Percentiles rank a stretch among this genome's conserved stretches.
phyloP scores from a whole-genome alignment of 2,113 vertebrate genomes.

The Mormyrus iriodes region DNA sequence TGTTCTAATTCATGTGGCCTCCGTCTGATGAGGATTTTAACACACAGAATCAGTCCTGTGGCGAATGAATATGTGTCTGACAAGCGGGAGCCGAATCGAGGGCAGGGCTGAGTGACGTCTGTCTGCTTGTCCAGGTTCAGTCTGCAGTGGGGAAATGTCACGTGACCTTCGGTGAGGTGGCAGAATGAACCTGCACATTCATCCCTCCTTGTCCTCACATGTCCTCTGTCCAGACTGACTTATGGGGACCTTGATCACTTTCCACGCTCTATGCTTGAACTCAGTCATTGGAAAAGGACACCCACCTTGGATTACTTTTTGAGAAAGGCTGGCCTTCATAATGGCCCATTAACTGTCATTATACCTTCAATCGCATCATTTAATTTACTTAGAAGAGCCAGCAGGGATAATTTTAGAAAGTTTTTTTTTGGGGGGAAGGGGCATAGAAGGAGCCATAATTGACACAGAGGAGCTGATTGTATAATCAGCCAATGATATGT shows the following conservation, averaged over 20 bases:
- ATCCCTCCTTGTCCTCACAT: not conserved
- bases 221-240: not conserved
- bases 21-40: not conserved
- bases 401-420: not conserved
- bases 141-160: not conserved
- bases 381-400: not conserved
- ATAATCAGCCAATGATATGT: not conserved
- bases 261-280: not conserved
- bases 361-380: not conserved
- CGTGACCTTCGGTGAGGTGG: not conserved
- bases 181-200: not conserved
- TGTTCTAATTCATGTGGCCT: not conserved
- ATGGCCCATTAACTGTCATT: not conserved
- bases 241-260: not conserved
- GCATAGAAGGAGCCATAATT: not conserved
- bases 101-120: no score
- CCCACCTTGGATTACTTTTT: not conserved
- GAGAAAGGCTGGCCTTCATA: not conserved
- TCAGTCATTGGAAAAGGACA: not conserved
- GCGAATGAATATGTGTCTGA: not conserved
- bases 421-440: no score
- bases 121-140: no score
- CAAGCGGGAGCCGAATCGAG: no score
- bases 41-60: not conserved
- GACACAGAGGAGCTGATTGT: not conserved